These are phyloP conservation scores for Hapalemur alaotrensis DNA, from an alignment of 2,797 vertebrate species.

Conservation along the genomic window DNA sequence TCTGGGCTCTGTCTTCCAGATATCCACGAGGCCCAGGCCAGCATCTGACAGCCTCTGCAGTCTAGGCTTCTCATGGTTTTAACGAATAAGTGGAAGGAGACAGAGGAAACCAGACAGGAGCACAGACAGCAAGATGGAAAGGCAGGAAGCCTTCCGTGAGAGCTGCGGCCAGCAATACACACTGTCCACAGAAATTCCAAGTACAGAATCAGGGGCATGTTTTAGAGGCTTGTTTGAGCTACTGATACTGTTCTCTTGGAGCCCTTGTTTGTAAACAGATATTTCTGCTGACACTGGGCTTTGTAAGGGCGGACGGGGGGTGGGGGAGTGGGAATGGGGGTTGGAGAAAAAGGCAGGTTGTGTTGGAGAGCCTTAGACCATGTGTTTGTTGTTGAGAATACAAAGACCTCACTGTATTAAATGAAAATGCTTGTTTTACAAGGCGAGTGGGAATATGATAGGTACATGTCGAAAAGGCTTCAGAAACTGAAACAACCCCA, in stretches of 20 bases:
- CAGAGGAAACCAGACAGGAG: constrained; percentile 19
- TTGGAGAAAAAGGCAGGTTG: constrained; percentile 68
- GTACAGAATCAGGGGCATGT: background rate
- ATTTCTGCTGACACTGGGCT: constrained; percentile 77
- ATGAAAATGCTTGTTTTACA: constrained; percentile 76
- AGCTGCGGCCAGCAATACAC: background rate
- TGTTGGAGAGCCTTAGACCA: constrained; percentile 69
- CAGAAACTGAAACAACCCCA: constrained; percentile 75
- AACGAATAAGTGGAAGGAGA: constrained; percentile 38
- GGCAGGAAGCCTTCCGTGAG: background rate
- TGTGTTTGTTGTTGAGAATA: constrained; percentile 82
- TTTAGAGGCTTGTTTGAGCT: constrained; percentile 27
- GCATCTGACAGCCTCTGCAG: background rate
- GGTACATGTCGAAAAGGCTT: constrained; percentile 79
- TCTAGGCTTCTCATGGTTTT: background rate
- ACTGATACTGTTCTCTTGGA: constrained; percentile 63
- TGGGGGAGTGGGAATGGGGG: background rate
- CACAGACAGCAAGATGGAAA: constrained; percentile 42
- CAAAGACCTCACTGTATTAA: constrained; percentile 83
- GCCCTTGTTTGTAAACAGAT: constrained; percentile 84
- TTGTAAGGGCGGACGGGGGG: constrained; percentile 6
- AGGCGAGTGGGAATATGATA: constrained; percentile 80
- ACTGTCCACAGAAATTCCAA: background rate
- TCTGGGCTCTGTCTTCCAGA: background rate
- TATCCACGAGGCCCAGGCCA: background rate